Evolutionary conservation across 2,113 vertebrate species (phyloP).

Genomic region (Mormyrus lacerda): DNA sequence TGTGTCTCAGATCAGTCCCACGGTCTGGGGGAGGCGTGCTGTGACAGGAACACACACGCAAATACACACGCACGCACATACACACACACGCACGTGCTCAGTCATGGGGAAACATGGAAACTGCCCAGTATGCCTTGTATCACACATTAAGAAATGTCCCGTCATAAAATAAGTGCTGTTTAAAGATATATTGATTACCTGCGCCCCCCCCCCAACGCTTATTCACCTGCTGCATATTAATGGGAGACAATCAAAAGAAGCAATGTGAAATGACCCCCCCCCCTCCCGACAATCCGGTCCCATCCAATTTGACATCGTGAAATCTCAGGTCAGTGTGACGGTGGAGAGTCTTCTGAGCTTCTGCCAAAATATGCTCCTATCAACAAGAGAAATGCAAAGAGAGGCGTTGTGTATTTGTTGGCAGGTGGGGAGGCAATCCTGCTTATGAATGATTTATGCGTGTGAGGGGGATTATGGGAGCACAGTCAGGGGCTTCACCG

Average conservation of each 20-base stretch:
- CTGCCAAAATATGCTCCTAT: background rate
- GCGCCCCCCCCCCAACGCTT: too few species aligned
- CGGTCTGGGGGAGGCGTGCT: slow-evolving; percentile 36
- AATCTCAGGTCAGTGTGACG: background rate
- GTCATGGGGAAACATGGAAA: background rate
- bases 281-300: background rate
- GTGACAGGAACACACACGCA: slow-evolving; percentile 19
- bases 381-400: background rate
- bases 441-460: background rate
- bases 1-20: slow-evolving; percentile 38
- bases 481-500: background rate
- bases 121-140: background rate
- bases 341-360: background rate
- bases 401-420: background rate
- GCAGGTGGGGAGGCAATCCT: background rate
- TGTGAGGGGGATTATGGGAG: background rate
- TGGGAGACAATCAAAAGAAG: too few species aligned
- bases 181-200: background rate
- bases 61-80: background rate
- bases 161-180: background rate
- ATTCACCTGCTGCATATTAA: background rate
- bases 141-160: background rate
- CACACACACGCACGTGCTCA: background rate
- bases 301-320: background rate
- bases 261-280: background rate